Percentiles rank a stretch among this genome's conserved stretches.
Evolutionary conservation across 2,888 invertebrate species (phyloP).

Genomic region (Chloroclysta siterata): DNA sequence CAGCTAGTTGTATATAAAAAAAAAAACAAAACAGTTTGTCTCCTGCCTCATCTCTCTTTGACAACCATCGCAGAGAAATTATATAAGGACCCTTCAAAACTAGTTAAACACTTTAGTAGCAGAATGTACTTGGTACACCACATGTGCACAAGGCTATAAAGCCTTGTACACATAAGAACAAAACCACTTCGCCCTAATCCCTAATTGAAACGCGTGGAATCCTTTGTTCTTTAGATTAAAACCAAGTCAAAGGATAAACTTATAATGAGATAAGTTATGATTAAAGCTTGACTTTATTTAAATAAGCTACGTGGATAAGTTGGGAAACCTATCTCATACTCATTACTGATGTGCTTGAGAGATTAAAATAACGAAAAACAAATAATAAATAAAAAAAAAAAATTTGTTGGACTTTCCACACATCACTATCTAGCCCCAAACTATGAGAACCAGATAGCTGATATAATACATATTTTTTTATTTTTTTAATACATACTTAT

Average conservation of each 20-base stretch:
- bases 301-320: slow-evolving; percentile 26
- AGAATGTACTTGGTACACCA: slow-evolving; percentile 14
- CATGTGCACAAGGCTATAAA: slow-evolving; percentile 36
- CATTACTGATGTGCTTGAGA: slow-evolving; percentile 1
- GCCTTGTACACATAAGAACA: no score
- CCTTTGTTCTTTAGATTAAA: slow-evolving; percentile 63
- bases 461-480: no score
- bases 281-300: slow-evolving; percentile 32
- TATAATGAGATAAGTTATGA: slow-evolving; percentile 46
- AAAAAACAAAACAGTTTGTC: no score
- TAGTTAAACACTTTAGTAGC: slow-evolving; percentile 17
- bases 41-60: no score
- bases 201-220: slow-evolving; percentile 65
- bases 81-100: background rate
- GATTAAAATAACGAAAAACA: no score
- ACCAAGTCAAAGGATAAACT: slow-evolving; percentile 40
- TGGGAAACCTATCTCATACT: slow-evolving; percentile 9
- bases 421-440: no score
- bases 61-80: no score
- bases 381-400: no score
- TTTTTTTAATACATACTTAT: no score
- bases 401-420: no score
- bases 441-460: no score
- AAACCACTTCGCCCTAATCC: slow-evolving; percentile 52
- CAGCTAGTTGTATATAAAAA: no score